A percentile compares a stretch with the other conserved stretches of the same genome.
phyloP scores from a whole-genome alignment of 2,888 invertebrate genomes.

The Capitulum mitella region DNA sequence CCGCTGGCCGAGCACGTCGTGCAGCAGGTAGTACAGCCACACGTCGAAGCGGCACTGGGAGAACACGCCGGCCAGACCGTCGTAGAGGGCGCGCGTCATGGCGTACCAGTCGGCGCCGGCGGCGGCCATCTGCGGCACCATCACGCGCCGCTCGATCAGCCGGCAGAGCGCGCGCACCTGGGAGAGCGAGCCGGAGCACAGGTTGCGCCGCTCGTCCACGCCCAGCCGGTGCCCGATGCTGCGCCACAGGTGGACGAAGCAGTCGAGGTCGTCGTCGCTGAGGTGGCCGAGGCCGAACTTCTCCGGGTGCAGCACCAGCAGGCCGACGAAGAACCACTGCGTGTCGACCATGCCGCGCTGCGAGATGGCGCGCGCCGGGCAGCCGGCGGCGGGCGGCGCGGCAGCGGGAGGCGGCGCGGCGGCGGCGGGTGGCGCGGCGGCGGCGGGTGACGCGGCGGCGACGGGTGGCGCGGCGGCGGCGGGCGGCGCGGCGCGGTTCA shows the following conservation, averaged over 20 bases:
- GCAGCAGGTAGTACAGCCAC: not conserved
- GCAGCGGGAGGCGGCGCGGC: slow-evolving; percentile 5
- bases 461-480: slow-evolving; percentile 26
- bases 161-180: slow-evolving; percentile 35
- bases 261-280: slow-evolving; percentile 59
- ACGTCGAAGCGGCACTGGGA: not conserved
- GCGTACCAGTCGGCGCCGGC: slow-evolving; percentile 30
- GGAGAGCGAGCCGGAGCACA: slow-evolving; percentile 43
- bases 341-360: slow-evolving; percentile 52
- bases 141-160: slow-evolving; percentile 28
- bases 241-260: slow-evolving; percentile 74
- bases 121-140: slow-evolving; percentile 27
- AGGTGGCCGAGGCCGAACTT: slow-evolving; percentile 57
- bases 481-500: too few relatives aligned
- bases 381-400: slow-evolving; percentile 22
- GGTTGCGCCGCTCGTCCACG: slow-evolving; percentile 63
- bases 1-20: not conserved
- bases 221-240: slow-evolving; percentile 74
- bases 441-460: not conserved
- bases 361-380: slow-evolving; percentile 40
- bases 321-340: slow-evolving; percentile 50
- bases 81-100: slow-evolving; percentile 28
- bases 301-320: slow-evolving; percentile 48
- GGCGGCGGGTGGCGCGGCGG: not conserved
- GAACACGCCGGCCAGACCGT: slow-evolving; percentile 6